Conservation (phyloP, 2,113 vertebrate species). For the Ahaetulla prasina region DNA sequence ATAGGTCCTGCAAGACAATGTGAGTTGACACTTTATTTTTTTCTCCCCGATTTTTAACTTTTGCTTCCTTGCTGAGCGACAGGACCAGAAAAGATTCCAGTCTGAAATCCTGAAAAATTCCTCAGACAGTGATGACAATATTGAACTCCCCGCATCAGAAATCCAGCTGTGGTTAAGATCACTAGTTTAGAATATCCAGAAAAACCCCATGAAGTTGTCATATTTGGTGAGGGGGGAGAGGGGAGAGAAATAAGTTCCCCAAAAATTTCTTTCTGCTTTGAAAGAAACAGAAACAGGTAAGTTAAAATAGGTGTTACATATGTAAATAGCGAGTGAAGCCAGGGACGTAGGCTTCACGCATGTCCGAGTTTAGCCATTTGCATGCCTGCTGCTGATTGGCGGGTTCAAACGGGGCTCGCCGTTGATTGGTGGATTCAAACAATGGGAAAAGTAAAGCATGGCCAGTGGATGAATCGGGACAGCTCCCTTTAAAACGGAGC, state of each 20-base stretch:
- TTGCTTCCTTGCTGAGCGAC: not conserved
- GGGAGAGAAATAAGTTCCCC: not conserved
- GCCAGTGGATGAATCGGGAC: no score
- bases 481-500: no score
- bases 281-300: not conserved
- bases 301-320: no score
- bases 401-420: no score
- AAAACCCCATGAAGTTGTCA: not conserved
- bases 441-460: no score
- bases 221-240: accelerated
- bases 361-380: no score
- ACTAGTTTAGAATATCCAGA: not conserved
- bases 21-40: not conserved
- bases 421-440: no score
- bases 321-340: no score
- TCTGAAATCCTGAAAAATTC: not conserved
- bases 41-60: not conserved
- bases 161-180: not conserved
- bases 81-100: not conserved
- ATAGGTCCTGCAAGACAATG: not conserved
- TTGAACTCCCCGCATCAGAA: not conserved
- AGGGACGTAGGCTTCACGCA: no score
- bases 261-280: no score
- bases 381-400: no score
- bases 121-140: not conserved